These are phyloP conservation scores for Cephus pygmeus DNA, from an alignment of 2,888 invertebrate genomes.

Conservation along the genomic window DNA sequence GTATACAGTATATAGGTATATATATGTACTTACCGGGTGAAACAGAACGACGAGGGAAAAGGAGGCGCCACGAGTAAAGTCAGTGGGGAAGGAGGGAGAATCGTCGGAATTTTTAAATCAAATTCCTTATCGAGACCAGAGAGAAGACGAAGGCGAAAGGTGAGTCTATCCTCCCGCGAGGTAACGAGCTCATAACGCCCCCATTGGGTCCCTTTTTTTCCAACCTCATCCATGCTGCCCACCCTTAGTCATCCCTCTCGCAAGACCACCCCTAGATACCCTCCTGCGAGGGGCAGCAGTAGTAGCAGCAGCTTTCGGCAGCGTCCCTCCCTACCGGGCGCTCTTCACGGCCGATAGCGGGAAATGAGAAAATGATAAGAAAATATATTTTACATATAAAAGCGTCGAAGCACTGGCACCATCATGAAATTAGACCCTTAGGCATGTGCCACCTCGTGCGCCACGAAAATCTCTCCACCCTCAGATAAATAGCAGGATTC, in stretches of 20 bases:
- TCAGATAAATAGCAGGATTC: background rate
- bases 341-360: conserved; percentile 37
- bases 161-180: conserved; percentile 36
- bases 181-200: conserved; percentile 38
- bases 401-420: conserved; percentile 7
- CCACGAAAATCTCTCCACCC: background rate
- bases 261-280: background rate
- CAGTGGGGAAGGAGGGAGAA: conserved; percentile 33
- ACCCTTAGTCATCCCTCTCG: background rate
- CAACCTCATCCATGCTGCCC: background rate
- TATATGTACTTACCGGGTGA: background rate
- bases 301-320: background rate
- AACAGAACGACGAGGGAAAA: background rate
- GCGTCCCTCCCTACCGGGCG: conserved; percentile 13
- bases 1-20: background rate
- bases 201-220: background rate
- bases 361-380: conserved; percentile 50
- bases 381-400: conserved; percentile 33
- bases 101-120: conserved; percentile 61
- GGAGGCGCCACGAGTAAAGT: background rate
- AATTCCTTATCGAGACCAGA: conserved; percentile 58
- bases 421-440: background rate
- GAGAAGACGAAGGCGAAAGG: conserved; percentile 38
- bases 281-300: background rate
- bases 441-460: background rate